Conservation (phyloP, 2,113 vertebrate species). For the Cisticola juncidis region DNA sequence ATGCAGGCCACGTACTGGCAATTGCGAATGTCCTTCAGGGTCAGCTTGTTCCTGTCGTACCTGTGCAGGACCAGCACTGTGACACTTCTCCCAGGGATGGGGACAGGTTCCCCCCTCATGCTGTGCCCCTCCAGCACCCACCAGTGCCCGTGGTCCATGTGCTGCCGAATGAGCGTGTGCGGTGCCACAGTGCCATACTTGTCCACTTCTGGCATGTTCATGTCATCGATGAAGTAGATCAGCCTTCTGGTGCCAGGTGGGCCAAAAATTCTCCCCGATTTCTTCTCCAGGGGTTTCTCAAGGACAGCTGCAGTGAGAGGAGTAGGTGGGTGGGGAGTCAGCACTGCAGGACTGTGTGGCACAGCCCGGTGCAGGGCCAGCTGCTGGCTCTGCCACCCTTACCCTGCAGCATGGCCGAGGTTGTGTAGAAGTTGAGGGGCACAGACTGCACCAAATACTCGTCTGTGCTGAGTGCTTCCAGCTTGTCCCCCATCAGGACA, state of each 20-base stretch:
- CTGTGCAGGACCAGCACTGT: neutral
- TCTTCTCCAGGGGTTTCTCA: slow-evolving; percentile 80
- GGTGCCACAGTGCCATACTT: slow-evolving; percentile 77
- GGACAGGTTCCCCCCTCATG: rapidly evolving
- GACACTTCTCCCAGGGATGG: rapidly evolving
- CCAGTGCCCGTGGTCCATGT: slow-evolving; percentile 79
- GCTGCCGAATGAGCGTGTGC: slow-evolving; percentile 77
- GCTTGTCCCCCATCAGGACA: slow-evolving; percentile 75
- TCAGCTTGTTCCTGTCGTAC: slow-evolving; percentile 78
- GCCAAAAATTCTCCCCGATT: slow-evolving; percentile 71
- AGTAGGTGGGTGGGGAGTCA: neutral
- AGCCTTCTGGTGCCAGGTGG: slow-evolving; percentile 71
- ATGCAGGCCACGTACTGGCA: slow-evolving; percentile 82
- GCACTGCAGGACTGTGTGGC: rapidly evolving
- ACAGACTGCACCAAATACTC: slow-evolving; percentile 72
- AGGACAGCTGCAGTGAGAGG: slow-evolving; percentile 34
- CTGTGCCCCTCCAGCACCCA: neutral
- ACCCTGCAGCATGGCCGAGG: slow-evolving; percentile 81
- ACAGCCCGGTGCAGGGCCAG: rapidly evolving
- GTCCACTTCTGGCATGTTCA: slow-evolving; percentile 80
- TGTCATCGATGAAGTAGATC: slow-evolving; percentile 76
- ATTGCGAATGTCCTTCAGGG: slow-evolving; percentile 74
- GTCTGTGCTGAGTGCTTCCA: slow-evolving; percentile 56
- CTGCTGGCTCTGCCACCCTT: neutral
- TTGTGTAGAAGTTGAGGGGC: slow-evolving; percentile 84